These are phyloP conservation scores for Cerastis leucographa DNA, from an alignment of 2,888 invertebrate species.

Conservation along the genomic window DNA sequence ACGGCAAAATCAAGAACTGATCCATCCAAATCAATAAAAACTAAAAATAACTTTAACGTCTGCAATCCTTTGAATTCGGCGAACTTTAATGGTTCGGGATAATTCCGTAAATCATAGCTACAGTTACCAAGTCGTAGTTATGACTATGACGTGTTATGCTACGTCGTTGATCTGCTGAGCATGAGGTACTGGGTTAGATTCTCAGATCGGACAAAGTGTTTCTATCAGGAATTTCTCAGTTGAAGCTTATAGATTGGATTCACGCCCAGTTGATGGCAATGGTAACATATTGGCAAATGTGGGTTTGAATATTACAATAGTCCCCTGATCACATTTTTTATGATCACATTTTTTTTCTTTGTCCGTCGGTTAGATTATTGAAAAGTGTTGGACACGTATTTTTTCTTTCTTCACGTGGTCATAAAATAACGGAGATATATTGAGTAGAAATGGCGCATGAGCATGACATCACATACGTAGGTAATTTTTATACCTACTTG, in stretches of 20 bases:
- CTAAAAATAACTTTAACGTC: slow-evolving; percentile 13
- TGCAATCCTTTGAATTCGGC: background rate
- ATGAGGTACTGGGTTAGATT: background rate
- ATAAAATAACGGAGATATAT: too few species aligned
- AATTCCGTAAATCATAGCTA: slow-evolving; percentile 1
- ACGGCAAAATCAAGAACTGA: slow-evolving; percentile 13
- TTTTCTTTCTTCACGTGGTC: too few species aligned
- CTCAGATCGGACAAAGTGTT: background rate
- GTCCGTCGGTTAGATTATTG: too few species aligned
- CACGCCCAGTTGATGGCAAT: background rate
- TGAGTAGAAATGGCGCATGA: too few species aligned
- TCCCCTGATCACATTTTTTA: too few species aligned
- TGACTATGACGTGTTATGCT: background rate
- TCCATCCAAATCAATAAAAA: slow-evolving; percentile 10
- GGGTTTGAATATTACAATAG: too few species aligned
- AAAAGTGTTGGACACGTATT: too few species aligned
- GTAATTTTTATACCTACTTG: too few species aligned
- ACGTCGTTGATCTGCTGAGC: background rate
- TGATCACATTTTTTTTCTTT: too few species aligned
- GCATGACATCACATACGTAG: too few species aligned
- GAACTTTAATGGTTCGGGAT: background rate
- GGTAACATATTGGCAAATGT: too few species aligned
- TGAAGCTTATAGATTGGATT: background rate
- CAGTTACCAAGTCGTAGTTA: background rate
- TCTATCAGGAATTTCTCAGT: background rate